Conservation (phyloP, 2,113 vertebrate species). For the Physeter macrocephalus region DNA sequence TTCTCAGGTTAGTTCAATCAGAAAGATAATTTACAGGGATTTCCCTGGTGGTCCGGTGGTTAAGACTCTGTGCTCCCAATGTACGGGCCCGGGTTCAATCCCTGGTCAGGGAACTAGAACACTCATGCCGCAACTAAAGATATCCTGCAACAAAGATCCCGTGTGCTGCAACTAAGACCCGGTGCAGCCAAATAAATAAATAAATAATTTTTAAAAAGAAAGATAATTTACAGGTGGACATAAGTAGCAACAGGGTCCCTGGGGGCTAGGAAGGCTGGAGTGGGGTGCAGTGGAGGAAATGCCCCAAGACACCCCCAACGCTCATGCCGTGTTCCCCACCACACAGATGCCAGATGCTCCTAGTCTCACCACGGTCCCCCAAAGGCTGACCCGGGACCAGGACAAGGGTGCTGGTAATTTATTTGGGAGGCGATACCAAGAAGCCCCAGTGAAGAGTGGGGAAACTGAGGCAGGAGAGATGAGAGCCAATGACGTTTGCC, state of each 20-base stretch:
- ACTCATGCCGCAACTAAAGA: too few species aligned
- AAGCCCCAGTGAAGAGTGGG: not conserved
- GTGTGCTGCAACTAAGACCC: too few species aligned
- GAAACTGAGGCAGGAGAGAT: not conserved
- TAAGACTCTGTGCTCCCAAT: too few species aligned
- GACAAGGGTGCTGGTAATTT: not conserved
- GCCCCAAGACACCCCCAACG: not conserved
- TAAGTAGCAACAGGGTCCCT: not conserved
- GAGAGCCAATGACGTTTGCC: not conserved
- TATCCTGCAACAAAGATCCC: too few species aligned
- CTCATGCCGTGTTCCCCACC: not conserved
- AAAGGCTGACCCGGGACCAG: not conserved
- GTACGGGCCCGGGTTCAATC: too few species aligned
- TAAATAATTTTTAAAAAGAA: fast-evolving
- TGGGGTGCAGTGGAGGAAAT: not conserved
- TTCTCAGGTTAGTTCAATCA: not conserved
- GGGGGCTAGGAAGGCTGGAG: not conserved
- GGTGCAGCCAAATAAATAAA: too few species aligned
- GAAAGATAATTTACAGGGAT: not conserved
- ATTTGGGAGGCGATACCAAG: not conserved
- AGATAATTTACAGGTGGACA: not conserved
- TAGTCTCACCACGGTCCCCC: not conserved
- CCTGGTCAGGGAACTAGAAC: too few species aligned
- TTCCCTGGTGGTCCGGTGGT: too few species aligned
- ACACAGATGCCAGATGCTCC: not conserved